Evolutionary conservation across 2,113 vertebrate species (phyloP), one percentile per base, ranked within the genome.

Genomic region (Trichomycterus rosablanca): DNA sequence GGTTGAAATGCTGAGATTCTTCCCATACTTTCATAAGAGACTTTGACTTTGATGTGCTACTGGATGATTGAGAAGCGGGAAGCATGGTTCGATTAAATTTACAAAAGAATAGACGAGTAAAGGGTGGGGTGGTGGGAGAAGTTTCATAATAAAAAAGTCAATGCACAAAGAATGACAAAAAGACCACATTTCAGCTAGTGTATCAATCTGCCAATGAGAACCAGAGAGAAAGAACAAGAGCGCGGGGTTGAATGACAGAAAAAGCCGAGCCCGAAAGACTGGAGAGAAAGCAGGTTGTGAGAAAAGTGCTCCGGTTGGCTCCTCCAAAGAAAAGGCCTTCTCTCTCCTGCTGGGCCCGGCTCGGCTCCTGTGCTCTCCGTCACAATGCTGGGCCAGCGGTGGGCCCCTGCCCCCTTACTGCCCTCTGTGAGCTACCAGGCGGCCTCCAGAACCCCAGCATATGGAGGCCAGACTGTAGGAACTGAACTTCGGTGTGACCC

Each of bases 11-110:
- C 35, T 55, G 44, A 69, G 70, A 76, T 71, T 77, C 74, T 75
- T 78, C 59, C 46, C 66, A 44, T 80, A 70, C 73, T 78, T 78
- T 78, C 72, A 66, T 63, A 58, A 77, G 67, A 68, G 74, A 81
- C 83, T 86, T 83, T 84, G 74, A 81, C 83, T 85, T 83, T 83
- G 81, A 83, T 84, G 77, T 80, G 76, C 66, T 43, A 78, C 72
- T 70, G 77, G 75, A 83, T 86, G 81, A 84, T 74, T 73, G 80
- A 75, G 78, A 86, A 83, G 85, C 78, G 83, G 83, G 75, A 76
- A 26, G 40, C 59, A 23, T 58, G 68, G 75, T 67, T 77, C 56
- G 67, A 67, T 78, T 84, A 76, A 80, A 80, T 81, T 75, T 75
- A 67, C 64, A 9, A 43, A 43, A 75, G 78, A 83, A 82, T 75